Evolutionary conservation across 2,888 invertebrate species (phyloP).

Genomic region (Azorinus chamasolen): DNA sequence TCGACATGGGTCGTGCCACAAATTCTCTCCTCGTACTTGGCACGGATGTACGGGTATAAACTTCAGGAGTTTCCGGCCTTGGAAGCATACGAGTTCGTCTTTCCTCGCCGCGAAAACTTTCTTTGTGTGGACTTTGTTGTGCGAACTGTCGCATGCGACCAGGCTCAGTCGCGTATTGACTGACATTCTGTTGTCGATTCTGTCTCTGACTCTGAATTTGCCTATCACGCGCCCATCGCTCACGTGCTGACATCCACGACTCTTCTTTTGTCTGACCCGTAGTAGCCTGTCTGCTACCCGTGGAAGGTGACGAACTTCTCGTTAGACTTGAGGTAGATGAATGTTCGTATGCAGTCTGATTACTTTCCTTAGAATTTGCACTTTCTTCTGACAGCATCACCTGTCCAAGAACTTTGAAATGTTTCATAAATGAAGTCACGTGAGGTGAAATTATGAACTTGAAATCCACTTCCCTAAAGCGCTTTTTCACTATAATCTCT

Average conservation of each 20-base stretch:
- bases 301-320: slow-evolving; percentile 13
- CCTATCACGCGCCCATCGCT: slow-evolving; percentile 54
- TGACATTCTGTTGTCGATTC: background rate
- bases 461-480: slow-evolving; percentile 58
- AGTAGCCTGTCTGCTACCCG: slow-evolving; percentile 4
- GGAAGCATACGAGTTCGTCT: slow-evolving; percentile 28
- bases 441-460: slow-evolving; percentile 62
- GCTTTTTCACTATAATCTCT: slow-evolving; percentile 52
- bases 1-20: slow-evolving; percentile 47
- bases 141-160: slow-evolving; percentile 23
- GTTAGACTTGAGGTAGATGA: slow-evolving; percentile 32
- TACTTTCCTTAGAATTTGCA: slow-evolving; percentile 2
- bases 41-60: slow-evolving; percentile 17
- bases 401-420: slow-evolving; percentile 59
- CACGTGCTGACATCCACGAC: slow-evolving; percentile 41
- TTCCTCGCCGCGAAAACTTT: background rate
- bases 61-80: slow-evolving; percentile 47
- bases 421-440: slow-evolving; percentile 55
- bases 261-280: slow-evolving; percentile 9
- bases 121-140: background rate
- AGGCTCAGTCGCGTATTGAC: background rate
- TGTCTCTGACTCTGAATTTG: slow-evolving; percentile 26
- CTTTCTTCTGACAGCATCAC: slow-evolving; percentile 57
- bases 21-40: slow-evolving; percentile 31
- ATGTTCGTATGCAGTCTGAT: slow-evolving; percentile 1